These are phyloP conservation scores for Cyanoramphus novaezelandiae DNA, from an alignment of 2,113 vertebrate species.

Conservation along the genomic window DNA sequence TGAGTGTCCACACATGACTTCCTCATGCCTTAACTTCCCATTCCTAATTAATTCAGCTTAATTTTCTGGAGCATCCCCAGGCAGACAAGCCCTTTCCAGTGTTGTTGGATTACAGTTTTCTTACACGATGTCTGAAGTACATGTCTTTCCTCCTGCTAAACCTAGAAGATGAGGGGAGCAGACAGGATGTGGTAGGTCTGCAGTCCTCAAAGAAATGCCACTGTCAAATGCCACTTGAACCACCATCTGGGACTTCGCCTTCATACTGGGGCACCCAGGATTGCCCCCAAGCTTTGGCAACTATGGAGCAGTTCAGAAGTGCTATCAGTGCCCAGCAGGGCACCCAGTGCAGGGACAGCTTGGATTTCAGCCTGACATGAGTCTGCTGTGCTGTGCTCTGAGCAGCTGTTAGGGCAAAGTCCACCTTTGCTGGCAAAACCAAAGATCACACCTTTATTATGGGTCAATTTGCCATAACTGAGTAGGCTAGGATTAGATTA, in stretches of 20 bases:
- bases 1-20: not conserved
- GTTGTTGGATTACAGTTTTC: not conserved
- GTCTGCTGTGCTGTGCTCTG: not conserved
- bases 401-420: not conserved
- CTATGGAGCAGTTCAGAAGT: not conserved
- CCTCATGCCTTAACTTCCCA: not conserved
- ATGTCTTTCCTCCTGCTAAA: not conserved
- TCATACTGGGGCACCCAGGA: not conserved
- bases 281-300: not conserved
- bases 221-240: not conserved
- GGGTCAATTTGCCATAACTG: not conserved
- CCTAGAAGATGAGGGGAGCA: not conserved
- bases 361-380: not conserved
- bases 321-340: not conserved
- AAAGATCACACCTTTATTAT: not conserved
- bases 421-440: not conserved
- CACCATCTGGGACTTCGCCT: rapidly evolving
- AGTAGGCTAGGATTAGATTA: not conserved
- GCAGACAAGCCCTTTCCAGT: not conserved
- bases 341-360: rapidly evolving
- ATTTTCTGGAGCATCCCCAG: not conserved
- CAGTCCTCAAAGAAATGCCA: not conserved
- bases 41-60: constrained; percentile 23
- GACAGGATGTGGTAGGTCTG: not conserved
- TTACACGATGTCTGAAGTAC: not conserved